A percentile compares a stretch with the other conserved stretches of the same genome.
These are phyloP conservation scores for Ganaspis brasiliensis DNA, from an alignment of 2,888 invertebrate species.

Conservation along the genomic window DNA sequence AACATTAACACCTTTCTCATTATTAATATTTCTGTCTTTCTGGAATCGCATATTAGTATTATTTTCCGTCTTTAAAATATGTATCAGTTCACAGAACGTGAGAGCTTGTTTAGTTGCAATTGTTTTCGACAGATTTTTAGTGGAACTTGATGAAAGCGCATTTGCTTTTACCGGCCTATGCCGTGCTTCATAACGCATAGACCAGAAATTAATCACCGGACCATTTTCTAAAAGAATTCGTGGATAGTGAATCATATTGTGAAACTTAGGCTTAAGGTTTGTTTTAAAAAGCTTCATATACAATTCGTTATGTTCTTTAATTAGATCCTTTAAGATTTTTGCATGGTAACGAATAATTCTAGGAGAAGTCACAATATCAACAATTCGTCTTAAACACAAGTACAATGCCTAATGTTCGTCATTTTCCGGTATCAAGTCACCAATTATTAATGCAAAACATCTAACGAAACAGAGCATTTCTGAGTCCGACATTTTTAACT, in stretches of 20 bases:
- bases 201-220: neutral
- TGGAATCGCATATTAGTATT: neutral
- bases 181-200: neutral
- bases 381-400: no score
- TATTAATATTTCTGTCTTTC: neutral
- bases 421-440: neutral
- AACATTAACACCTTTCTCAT: neutral
- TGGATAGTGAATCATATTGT: neutral
- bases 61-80: neutral
- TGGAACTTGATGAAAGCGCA: neutral
- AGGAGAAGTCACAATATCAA: constrained; percentile 47
- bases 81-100: neutral
- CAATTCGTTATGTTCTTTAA: no score
- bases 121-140: neutral
- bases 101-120: constrained; percentile 14
- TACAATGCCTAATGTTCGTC: neutral
- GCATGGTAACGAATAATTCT: constrained; percentile 46
- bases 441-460: constrained; percentile 1
- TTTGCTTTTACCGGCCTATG: neutral
- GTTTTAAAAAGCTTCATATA: no score
- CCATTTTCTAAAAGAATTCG: constrained; percentile 10
- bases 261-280: no score
- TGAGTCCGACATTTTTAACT: neutral
- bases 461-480: neutral
- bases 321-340: constrained; percentile 7